phyloP scores from a whole-genome alignment of 2,113 vertebrate species.

The Cheirogaleus medius region DNA sequence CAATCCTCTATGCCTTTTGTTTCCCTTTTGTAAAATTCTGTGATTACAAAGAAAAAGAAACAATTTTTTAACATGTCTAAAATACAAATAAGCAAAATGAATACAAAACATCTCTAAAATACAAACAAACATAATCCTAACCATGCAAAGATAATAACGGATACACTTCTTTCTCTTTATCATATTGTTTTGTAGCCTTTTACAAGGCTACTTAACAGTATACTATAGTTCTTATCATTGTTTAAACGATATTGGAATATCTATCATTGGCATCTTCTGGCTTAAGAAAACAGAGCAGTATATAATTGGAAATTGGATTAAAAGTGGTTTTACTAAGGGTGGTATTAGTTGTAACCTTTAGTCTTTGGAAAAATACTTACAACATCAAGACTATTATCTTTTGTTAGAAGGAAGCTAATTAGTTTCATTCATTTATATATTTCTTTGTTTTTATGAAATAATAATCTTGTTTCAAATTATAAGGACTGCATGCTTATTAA shows the following conservation, averaged over 20 bases:
- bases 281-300: not conserved
- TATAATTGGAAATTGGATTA: not conserved
- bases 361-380: not conserved
- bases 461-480: not conserved
- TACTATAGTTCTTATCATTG: not conserved
- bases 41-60: not conserved
- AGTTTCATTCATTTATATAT: not conserved
- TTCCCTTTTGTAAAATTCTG: not conserved
- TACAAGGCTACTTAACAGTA: not conserved
- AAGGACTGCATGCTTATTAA: not conserved
- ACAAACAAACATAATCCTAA: not conserved
- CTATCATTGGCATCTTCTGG: not conserved
- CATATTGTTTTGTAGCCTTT: not conserved
- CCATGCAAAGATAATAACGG: not conserved
- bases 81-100: not conserved
- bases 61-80: not conserved
- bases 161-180: not conserved
- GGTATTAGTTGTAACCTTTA: not conserved
- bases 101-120: not conserved
- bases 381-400: not conserved
- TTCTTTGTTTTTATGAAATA: constrained; percentile 16
- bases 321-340: not conserved
- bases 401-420: not conserved
- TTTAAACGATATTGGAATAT: constrained; percentile 18
- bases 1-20: not conserved